These are phyloP conservation scores for Mustela lutreola DNA, from an alignment of 2,113 vertebrate species.

Conservation along the genomic window DNA sequence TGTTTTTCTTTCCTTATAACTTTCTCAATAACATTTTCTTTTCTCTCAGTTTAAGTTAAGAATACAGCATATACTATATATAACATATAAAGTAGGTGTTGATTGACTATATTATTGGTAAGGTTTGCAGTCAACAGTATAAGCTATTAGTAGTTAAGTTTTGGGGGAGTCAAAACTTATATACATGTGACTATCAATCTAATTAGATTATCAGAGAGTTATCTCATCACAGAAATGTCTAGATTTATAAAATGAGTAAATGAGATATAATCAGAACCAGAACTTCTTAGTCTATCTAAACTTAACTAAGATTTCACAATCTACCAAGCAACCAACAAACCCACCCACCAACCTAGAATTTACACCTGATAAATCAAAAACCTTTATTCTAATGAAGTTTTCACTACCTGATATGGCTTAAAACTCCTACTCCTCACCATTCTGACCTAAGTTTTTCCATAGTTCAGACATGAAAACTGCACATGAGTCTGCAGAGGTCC, in stretches of 20 bases:
- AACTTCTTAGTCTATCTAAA: background rate
- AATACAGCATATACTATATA: background rate
- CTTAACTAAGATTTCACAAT: background rate
- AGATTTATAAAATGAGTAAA: background rate
- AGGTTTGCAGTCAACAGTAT: background rate
- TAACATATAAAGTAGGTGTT: background rate
- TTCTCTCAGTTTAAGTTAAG: background rate
- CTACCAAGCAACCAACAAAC: background rate
- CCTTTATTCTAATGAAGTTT: background rate
- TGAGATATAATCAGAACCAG: background rate
- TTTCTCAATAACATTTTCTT: background rate
- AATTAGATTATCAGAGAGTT: background rate
- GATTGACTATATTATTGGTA: background rate
- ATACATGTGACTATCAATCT: background rate
- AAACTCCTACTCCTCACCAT: background rate
- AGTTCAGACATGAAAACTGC: background rate
- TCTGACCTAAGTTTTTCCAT: background rate
- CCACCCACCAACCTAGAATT: background rate
- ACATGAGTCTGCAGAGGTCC: background rate
- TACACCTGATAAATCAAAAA: slow-evolving; percentile 22
- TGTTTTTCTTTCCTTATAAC: background rate
- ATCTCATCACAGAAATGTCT: background rate
- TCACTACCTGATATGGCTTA: background rate
- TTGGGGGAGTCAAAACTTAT: background rate
- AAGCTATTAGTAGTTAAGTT: background rate